Evolutionary conservation across 35 echinoderm and acorn worm species (phyloP), one percentile per base, ranked within the genome.

Genomic region (Nesometra sesokonis): DNA sequence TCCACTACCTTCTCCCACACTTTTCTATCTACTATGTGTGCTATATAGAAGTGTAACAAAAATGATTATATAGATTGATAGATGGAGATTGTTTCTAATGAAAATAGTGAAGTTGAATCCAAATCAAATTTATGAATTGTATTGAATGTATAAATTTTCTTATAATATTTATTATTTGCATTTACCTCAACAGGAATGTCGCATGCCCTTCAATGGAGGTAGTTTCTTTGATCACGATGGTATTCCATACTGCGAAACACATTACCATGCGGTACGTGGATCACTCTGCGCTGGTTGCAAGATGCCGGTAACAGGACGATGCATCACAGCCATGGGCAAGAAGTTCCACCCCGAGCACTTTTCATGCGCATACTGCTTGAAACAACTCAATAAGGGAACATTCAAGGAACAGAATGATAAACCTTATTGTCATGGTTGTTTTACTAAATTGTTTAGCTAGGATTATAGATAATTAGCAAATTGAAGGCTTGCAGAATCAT

Each of bases 371-470:
- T 98, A 90, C 85, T 99, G 96, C 85, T 88, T 99, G 80, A 99
- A 99, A 47, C 96, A 94, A 47, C 90, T 99, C 0, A 99, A 99
- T 78, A 99, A 99, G 78, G 96, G 96, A 80, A 99, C 96, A 30
- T 99, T 99, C 85, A 99, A 99, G 85, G 96, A 99, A 84, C 96
- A 99, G 87, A 99, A 94, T 34, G 96, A 93, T 82, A 99, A 99
- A 81, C 90, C 96, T 7, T 99, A 99, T 80, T 99, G 96, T 82
- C 96, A 99, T 30, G 32, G 81, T 17, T 99, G 96, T 84, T 99
- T 99, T 77, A 86, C 91, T 27, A 99, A 94, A 76, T 89, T 99
- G 32, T 99, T 99, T 89, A 88, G 82, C 82, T 94, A 91, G 15
- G 17, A 67, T 27, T 13, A 11, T 67, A 67, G 52, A 67, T n/a